A percentile compares a stretch with the other conserved stretches of the same genome.
phyloP scores from a whole-genome alignment of 2,113 vertebrate species.

The Silurus glanis region DNA sequence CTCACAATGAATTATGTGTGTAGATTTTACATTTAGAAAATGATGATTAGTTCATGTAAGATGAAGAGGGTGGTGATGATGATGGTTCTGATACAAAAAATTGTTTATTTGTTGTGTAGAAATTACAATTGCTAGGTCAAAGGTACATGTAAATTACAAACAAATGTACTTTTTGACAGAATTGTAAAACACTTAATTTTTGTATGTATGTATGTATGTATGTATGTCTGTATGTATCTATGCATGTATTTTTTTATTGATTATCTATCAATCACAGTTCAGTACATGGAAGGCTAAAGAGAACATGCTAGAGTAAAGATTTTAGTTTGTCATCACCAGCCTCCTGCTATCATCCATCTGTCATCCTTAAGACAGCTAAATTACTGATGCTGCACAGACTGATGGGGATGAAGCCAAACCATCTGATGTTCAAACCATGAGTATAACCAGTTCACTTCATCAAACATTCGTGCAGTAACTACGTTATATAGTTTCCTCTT shows the following conservation, averaged over 20 bases:
- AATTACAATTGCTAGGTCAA: background rate
- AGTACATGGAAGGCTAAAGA: background rate
- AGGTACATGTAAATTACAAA: background rate
- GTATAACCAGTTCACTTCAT: background rate
- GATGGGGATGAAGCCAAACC: constrained; percentile 1
- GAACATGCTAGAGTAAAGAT: background rate
- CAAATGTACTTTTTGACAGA: background rate
- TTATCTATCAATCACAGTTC: background rate
- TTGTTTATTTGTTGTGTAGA: background rate
- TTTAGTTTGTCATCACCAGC: constrained; percentile 5
- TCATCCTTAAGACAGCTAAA: constrained; percentile 11
- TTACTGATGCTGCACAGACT: constrained; percentile 16
- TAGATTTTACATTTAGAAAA: no score
- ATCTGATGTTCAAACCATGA: constrained; percentile 16
- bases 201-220: no score
- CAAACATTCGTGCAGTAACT: constrained; percentile 3
- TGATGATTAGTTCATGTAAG: no score
- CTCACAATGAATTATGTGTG: background rate
- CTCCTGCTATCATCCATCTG: background rate
- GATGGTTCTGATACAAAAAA: background rate
- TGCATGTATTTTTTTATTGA: background rate
- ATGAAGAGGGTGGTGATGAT: background rate
- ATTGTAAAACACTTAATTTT: background rate
- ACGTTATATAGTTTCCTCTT: constrained; percentile 5
- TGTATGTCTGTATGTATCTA: background rate